Base-by-base conservation (phyloP, 2,797 vertebrate species). In the Aldrovandia affinis region DNA sequence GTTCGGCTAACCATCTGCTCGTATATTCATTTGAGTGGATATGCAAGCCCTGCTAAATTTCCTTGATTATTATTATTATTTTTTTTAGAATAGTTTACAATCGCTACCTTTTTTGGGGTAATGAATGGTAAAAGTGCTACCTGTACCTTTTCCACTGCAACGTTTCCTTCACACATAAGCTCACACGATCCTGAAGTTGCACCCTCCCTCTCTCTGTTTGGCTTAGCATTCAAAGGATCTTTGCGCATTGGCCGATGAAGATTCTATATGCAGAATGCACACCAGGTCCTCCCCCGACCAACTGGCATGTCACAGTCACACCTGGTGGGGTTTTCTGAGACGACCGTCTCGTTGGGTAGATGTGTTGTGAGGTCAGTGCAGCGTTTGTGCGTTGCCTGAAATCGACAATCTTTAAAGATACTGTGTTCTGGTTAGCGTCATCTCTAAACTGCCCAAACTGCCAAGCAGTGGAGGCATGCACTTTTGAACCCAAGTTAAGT, bases 351-450 rank as follows among this genome's bases (percentile, higher is more conserved):
- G 25, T 8, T 63, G 25, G 59, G 8, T 57, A 57, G 55, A 57
- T n/a, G 55, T 65, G 28, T 33, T 18, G 30, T 68, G 63, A 10
- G 63, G 25, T 63, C 36, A 68, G 9, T 78, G 33, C 22, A 18
- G 52, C 57, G 18, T 57, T 30, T 80, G 22, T 59, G 39, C 50
- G 25, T 83, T 63, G 1, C n/a, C 83, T 52, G 75, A 65, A 79
- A 36, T 63, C n/a, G 33, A 81, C 36, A 7, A 63, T 79, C 28
- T 61, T 6, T n/a, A 47, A 47, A 78, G 83, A 79, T 57, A 12
- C 54, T 77, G 18, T 54, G 50, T 75, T 55, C 8, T 25, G 9
- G 9, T 22, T 79, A 59, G 73, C 36, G 33, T 22, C 14, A 39
- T 70, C 33, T 78, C 8, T n/a, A 50, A 28, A n/a, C 9, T n/a